Evolutionary conservation across 2,797 vertebrate genomes (phyloP).

Genomic region (Esox lucius): DNA sequence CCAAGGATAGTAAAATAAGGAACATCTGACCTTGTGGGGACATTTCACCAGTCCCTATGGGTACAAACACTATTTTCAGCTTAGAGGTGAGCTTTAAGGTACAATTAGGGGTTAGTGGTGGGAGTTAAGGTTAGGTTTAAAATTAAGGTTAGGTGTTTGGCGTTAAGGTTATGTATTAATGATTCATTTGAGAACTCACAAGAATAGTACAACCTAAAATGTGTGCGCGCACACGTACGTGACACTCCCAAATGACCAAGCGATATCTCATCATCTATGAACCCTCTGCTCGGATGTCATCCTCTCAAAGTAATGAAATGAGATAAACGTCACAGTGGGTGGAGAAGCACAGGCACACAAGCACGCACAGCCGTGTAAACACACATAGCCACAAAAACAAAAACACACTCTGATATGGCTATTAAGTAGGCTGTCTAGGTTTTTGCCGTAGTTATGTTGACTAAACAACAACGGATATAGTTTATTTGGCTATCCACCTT

Average conservation of each 20-base stretch:
- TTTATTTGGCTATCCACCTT: not conserved
- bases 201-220: too few relatives aligned
- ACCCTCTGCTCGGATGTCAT: conserved; percentile 56
- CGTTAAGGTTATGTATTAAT: too few relatives aligned
- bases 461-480: too few relatives aligned
- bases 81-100: too few relatives aligned
- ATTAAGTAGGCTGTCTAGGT: not conserved
- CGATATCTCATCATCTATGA: conserved; percentile 52
- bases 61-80: too few relatives aligned
- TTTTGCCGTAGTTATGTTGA: not conserved
- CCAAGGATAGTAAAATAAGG: too few relatives aligned
- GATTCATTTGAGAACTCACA: too few relatives aligned
- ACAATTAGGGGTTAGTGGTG: not conserved
- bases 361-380: not conserved
- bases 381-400: not conserved
- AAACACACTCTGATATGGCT: not conserved
- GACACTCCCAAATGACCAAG: conserved; percentile 48
- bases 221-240: not conserved
- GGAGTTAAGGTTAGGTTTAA: not conserved
- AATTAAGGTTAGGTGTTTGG: too few relatives aligned
- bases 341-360: conserved; percentile 36
- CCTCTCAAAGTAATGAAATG: conserved; percentile 63
- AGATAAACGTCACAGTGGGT: conserved; percentile 41
- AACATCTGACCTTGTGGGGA: too few relatives aligned
- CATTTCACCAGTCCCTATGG: too few relatives aligned